Base-by-base conservation (phyloP, 2,888 invertebrate species). In the Rhingia campestris region DNA sequence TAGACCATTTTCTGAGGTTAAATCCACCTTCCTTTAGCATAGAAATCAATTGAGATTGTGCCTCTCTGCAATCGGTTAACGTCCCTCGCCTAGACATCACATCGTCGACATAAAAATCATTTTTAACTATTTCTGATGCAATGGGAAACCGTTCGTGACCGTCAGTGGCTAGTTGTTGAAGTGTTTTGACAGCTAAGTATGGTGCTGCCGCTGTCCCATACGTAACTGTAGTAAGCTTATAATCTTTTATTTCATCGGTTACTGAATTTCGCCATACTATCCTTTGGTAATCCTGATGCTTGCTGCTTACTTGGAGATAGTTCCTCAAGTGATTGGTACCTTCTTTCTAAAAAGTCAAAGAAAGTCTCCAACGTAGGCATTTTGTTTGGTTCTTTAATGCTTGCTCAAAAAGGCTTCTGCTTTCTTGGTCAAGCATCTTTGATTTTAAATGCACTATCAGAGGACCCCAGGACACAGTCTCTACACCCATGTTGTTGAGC, bases 31-130 rank as follows among this genome's bases (percentile, higher is more conserved):
- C 33, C 39, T 47, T 47, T 35, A 59, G 39, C 49, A 70, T 41
- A 7, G 37, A 6, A 39, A 6, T 59, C 1, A 59, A 33, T 32
- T 70, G 49, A n/a, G 10, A 12, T 6, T 49, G 49, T 6, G 51
- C 49, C n/a, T 37, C 12, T 49, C 10, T 41, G 32, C 39, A 69
- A 37, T 58, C 39, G 5, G 30, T 6, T 10, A 58, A 33, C 30
- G 58, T 69, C 30, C 35, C 61, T 4, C 54, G n/a, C 4, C 61
- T 61, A 33, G 63, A 63, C 45, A 61, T 35, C 0, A 73, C 41
- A 12, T 59, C 72, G 22, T 72, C 70, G 3, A 72, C 53, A 41
- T 61, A 61, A 56, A 66, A 67, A 22, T 67, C 67, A 4, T 45
- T 4, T 30, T 56, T 67, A 3, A 67, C 5, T n/a, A 67, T 39